These are phyloP conservation scores for Chironomus tentans DNA, from an alignment of 2,888 invertebrate genomes.

Conservation along the genomic window DNA sequence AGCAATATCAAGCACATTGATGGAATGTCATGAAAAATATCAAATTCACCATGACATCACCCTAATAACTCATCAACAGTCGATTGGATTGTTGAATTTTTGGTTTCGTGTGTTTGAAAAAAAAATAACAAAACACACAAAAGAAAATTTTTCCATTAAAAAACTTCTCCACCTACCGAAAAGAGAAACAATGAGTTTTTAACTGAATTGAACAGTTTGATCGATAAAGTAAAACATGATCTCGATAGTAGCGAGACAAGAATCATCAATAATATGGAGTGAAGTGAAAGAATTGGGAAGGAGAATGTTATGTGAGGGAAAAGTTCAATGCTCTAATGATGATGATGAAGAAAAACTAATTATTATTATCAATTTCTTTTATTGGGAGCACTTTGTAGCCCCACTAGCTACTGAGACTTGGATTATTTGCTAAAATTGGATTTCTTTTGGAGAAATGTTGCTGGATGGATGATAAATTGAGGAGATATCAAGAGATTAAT, in stretches of 20 bases:
- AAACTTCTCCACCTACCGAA: background rate
- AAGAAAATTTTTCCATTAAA: background rate
- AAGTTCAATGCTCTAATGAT: background rate
- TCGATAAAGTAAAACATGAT: background rate
- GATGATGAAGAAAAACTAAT: background rate
- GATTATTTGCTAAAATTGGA: too few species aligned
- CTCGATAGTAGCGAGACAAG: conserved; percentile 3
- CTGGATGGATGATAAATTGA: too few species aligned
- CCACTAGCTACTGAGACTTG: too few species aligned
- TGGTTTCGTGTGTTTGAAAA: too few species aligned
- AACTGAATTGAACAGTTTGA: background rate
- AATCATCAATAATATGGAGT: background rate
- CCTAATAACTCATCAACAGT: background rate
- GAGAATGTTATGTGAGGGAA: too few species aligned
- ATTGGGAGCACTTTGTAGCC: too few species aligned
- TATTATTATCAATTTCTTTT: too few species aligned
- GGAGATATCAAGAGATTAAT: too few species aligned
- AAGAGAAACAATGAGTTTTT: background rate
- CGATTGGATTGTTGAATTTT: too few species aligned
- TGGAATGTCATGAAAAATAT: background rate
- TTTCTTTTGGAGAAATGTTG: too few species aligned
- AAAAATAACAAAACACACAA: too few species aligned
- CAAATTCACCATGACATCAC: background rate
- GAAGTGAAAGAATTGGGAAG: too few species aligned
- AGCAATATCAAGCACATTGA: background rate